These are phyloP conservation scores for Heptranchias perlo DNA, from an alignment of 2,113 vertebrate genomes.

Conservation along the genomic window DNA sequence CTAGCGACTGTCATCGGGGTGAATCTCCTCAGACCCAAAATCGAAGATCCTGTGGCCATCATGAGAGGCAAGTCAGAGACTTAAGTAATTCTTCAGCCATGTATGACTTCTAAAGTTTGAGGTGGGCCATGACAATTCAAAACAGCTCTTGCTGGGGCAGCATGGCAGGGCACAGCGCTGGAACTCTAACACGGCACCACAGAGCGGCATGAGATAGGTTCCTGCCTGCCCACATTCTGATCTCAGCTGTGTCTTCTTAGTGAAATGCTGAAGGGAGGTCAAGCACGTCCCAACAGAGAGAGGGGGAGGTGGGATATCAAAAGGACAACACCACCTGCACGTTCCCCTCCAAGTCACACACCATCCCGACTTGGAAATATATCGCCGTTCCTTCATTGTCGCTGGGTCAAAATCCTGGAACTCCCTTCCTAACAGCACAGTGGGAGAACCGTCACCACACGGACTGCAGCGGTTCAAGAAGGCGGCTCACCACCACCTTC, in stretches of 20 bases:
- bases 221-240: too few species aligned
- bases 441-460: too few species aligned
- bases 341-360: too few species aligned
- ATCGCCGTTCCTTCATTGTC: too few species aligned
- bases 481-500: too few species aligned
- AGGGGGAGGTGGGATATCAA: neutral
- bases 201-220: neutral
- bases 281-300: neutral
- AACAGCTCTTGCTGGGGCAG: neutral
- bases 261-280: neutral
- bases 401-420: too few species aligned
- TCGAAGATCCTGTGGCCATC: conserved; percentile 82
- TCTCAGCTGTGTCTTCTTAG: neutral
- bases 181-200: neutral
- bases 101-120: neutral
- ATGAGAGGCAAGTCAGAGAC: conserved; percentile 74
- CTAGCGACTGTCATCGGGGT: conserved; percentile 93
- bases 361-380: too few species aligned
- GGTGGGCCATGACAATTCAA: neutral
- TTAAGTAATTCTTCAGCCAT: neutral
- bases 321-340: too few species aligned
- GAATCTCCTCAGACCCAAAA: conserved; percentile 83
- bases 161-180: neutral
- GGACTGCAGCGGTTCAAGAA: too few species aligned
- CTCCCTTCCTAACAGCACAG: too few species aligned